Conservation (phyloP, 2,113 vertebrate genomes). For the Siniperca knerii region DNA sequence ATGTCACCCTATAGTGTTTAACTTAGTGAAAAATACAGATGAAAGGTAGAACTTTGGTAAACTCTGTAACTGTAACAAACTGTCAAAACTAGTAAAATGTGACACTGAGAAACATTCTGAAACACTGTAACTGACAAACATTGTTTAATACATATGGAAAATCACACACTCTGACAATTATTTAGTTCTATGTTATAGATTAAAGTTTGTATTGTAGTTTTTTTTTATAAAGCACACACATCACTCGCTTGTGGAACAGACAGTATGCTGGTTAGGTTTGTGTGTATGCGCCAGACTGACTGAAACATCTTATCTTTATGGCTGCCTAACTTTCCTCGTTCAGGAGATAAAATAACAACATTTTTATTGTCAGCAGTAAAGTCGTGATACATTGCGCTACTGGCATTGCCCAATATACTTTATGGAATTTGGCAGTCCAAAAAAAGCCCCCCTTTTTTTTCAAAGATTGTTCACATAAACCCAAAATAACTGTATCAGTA, state of each 20-base stretch:
- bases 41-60: background rate
- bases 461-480: too few species aligned
- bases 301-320: conserved; percentile 54
- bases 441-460: background rate
- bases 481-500: background rate
- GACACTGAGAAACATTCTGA: background rate
- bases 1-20: background rate
- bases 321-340: background rate
- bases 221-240: background rate
- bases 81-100: background rate
- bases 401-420: background rate
- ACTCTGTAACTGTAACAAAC: background rate
- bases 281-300: background rate
- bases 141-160: background rate
- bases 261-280: background rate
- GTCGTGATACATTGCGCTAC: background rate
- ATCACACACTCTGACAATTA: background rate
- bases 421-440: background rate
- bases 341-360: conserved; percentile 4
- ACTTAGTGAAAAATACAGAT: conserved; percentile 5
- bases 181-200: background rate
- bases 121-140: background rate
- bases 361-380: conserved; percentile 15
- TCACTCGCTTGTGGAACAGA: background rate
- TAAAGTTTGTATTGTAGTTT: background rate